Evolutionary conservation across 1,140 invertebrate genomes (phyloP).

Genomic region (Acromyrmex charruanus): DNA sequence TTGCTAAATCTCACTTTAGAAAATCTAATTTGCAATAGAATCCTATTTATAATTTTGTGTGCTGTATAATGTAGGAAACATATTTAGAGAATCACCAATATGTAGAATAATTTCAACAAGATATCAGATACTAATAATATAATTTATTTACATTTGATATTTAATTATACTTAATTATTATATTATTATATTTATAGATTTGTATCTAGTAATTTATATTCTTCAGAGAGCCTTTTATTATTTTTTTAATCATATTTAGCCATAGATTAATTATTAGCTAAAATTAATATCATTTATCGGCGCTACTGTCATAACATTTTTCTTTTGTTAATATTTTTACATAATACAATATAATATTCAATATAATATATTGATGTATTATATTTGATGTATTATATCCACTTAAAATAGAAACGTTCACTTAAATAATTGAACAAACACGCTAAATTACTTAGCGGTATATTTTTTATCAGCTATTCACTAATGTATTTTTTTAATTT

Average conservation of each 20-base stretch:
- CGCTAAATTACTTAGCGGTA: neutral
- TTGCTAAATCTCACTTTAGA: constrained; percentile 37
- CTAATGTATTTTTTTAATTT: neutral
- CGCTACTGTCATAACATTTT: neutral
- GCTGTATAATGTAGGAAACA: neutral
- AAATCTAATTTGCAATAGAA: constrained; percentile 38
- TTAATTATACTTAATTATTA: neutral
- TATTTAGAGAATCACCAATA: neutral
- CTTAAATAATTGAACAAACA: neutral
- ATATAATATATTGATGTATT: neutral
- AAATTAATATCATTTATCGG: neutral
- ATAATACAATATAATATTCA: neutral
- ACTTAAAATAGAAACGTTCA: neutral
- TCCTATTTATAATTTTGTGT: constrained; percentile 32
- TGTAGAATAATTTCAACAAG: neutral
- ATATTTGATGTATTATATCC: too few relatives aligned
- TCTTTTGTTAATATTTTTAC: neutral
- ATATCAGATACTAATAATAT: neutral
- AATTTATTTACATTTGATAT: constrained; percentile 6
- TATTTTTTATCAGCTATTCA: neutral
- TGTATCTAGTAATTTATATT: neutral
- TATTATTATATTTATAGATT: neutral
- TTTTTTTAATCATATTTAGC: too few relatives aligned
- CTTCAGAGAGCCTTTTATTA: too few relatives aligned
- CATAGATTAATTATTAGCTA: neutral